Evolutionary conservation across 2,888 invertebrate species (phyloP).

Genomic region (Strigamia transsilvanica): DNA sequence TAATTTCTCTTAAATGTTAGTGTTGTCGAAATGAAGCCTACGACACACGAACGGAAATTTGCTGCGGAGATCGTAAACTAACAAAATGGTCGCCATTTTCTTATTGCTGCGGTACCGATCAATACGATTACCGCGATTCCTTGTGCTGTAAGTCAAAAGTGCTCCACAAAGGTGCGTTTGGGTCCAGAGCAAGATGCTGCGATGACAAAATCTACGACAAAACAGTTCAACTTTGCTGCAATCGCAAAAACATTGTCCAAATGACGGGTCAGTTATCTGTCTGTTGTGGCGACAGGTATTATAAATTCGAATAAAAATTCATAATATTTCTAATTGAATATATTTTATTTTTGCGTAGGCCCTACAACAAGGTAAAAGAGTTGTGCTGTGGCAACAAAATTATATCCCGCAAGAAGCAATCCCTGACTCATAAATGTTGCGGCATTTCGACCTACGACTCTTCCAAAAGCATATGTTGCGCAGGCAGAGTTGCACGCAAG

Average conservation of each 20-base stretch:
- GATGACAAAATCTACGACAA: neutral
- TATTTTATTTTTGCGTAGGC: neutral
- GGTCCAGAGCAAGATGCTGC: neutral
- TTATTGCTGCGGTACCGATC: neutral
- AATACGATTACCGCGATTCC: neutral
- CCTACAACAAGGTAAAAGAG: slow-evolving; percentile 17
- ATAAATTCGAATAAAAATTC: too few species aligned
- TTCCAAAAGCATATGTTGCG: neutral
- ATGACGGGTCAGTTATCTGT: neutral
- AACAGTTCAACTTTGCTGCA: slow-evolving; percentile 17
- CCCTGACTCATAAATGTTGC: neutral
- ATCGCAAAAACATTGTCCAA: neutral
- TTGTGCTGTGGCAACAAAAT: slow-evolving; percentile 1
- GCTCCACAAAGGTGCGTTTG: neutral
- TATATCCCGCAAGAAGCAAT: neutral
- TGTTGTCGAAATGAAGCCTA: neutral
- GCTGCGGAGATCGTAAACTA: neutral
- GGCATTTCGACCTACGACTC: neutral
- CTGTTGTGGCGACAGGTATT: slow-evolving; percentile 3
- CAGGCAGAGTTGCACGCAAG: neutral
- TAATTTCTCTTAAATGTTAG: neutral
- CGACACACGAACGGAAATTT: neutral
- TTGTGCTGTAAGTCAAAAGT: neutral
- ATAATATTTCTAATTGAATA: too few species aligned
- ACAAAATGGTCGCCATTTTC: slow-evolving; percentile 9